These are phyloP conservation scores for Zele albiditarsus DNA, from an alignment of 2,888 invertebrate genomes.

Conservation along the genomic window DNA sequence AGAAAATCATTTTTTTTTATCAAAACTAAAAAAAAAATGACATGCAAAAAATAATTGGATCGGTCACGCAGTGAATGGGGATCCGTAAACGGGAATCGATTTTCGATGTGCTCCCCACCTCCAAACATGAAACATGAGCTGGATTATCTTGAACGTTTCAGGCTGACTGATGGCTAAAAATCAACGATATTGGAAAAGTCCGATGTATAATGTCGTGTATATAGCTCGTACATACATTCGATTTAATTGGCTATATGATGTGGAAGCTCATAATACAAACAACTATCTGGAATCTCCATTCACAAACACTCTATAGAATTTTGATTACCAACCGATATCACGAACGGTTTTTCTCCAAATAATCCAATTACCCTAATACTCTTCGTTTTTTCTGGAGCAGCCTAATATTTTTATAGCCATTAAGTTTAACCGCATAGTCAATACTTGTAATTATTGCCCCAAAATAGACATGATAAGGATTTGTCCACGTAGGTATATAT, in stretches of 20 bases:
- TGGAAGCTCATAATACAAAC: neutral
- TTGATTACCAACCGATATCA: too few species aligned
- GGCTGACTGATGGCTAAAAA: slow-evolving; percentile 36
- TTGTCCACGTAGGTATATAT: neutral
- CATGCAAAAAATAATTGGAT: slow-evolving; percentile 39
- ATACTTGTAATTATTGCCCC: neutral
- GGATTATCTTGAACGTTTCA: slow-evolving; percentile 35
- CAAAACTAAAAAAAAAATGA: slow-evolving; percentile 7
- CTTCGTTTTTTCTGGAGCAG: neutral
- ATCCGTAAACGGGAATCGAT: slow-evolving; percentile 29
- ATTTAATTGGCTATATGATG: neutral
- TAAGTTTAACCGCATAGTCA: neutral
- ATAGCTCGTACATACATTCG: neutral
- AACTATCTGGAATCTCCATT: neutral
- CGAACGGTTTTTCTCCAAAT: too few species aligned
- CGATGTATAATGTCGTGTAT: neutral
- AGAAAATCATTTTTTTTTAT: slow-evolving; percentile 20
- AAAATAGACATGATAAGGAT: slow-evolving; percentile 1
- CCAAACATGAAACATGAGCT: slow-evolving; percentile 36
- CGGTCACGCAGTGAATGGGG: slow-evolving; percentile 19
- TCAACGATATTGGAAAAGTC: slow-evolving; percentile 24
- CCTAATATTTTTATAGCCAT: neutral
- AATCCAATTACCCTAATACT: too few species aligned
- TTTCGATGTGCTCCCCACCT: slow-evolving; percentile 25
- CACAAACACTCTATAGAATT: neutral